Evolutionary conservation across 2,888 invertebrate genomes (phyloP), one percentile per base, ranked within the genome.

Genomic region (Leptinotarsa peninsularis): DNA sequence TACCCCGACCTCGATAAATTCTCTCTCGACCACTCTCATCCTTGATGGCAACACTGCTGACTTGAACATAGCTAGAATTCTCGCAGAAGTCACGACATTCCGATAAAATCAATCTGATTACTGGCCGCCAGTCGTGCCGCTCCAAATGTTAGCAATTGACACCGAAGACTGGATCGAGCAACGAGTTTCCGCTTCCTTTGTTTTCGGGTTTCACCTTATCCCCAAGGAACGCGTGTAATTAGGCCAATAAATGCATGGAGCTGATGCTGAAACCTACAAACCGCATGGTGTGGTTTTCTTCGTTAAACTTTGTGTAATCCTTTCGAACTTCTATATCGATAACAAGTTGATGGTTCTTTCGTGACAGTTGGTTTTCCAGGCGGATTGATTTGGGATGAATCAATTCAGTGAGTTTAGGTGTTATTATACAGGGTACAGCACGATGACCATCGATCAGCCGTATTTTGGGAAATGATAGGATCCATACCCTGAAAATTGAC

Each of bases 21-120:
- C 60, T 75, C 72, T 68, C 68, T 63, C 72, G 71, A 71, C 67
- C 75, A 72, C 67, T 75, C 72, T 71, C 18, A 17, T 68, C 63
- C 68, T 63, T 43, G 18, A 43, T 27, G 63, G 43, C 63, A 63
- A 63, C 63, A 75, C 27, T 72, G 75, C 75, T 75, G 75, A 75
- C 72, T 67, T 67, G 67, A 72, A 68, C 72, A 75, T 71, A 68
- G 75, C 71, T 33, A 15, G 72, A 70, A 74, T 74, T 70, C 66
- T 71, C 67, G 66, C 49, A 54, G 67, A 72, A 71, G 58, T 74
- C 67, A 23, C 21, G 72, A 67, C 72, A 72, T 72, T 72, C 67
- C 74, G 75, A 75, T 75, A 75, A 72, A 75, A 72, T 75, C 75
- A 75, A 75, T 75, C 72, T 75, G 75, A 75, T 75, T 75, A 75